Evolutionary conservation across 2,888 invertebrate species (phyloP), one percentile per base, ranked within the genome.

Genomic region (Nomada lathburiana): DNA sequence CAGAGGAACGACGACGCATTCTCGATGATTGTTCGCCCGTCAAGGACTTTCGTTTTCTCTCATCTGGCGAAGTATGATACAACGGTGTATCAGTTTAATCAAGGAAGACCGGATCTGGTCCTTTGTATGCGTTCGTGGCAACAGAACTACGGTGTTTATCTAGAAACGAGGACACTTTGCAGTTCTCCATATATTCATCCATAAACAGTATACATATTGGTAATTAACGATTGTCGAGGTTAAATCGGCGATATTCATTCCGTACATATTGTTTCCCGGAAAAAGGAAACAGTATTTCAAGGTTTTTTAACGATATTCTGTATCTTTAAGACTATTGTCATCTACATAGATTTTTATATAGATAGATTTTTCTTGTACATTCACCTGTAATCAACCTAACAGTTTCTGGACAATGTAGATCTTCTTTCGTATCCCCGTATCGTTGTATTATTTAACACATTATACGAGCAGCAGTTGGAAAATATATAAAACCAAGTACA

Each of bases 41-140:
- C 86, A 86, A 83, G 86, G 83, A 86, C 80, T 74, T 47, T 76
- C 69, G 65, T 87, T 71, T 73, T 62, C 75, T 68, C 47, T 70
- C 76, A 72, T 72, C 59, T 11, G 57, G 42, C 68, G 60, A n/a
- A 44, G 65, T 72, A 63, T 59, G 65, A 36, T 36, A 36, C 36
- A 36, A 36, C 60, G 29, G 50, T 55, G 53, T 72, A 42, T 62
- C 69, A 67, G 71, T 65, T 78, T 69, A 80, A 87, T 83, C 85
- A 89, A 88, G 85, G 87, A 82, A 87, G 83, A 85, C 89, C 80
- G 65, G 78, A 81, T 50, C 50, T 55, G 62, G 76, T 87, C 71
- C 81, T 85, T 87, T 80, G 74, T 72, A 57, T 23, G n/a, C 20
- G 29, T 23, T 36, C 59, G 59, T 65, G 57, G 26, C 50, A 59